Percentiles rank a stretch among this genome's conserved stretches.
phyloP scores from a whole-genome alignment of 2,113 vertebrate genomes.

The Progne subis region DNA sequence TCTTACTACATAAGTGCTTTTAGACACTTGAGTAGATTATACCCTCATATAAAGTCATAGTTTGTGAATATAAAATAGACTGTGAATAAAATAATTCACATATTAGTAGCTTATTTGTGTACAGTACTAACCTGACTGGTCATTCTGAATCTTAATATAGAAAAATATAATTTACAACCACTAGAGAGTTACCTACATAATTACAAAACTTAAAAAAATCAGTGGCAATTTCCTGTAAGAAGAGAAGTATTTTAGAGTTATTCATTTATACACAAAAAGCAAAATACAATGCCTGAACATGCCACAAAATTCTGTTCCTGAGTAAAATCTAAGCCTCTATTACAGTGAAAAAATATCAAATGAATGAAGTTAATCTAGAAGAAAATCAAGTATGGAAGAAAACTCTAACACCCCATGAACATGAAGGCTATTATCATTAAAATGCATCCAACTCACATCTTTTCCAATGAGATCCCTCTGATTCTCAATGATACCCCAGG shows the following conservation, averaged over 20 bases:
- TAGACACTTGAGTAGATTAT: background rate
- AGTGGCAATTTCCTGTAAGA: background rate
- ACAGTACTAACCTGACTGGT: background rate
- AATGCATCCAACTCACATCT: constrained; percentile 81
- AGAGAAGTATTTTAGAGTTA: background rate
- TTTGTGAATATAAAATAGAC: background rate
- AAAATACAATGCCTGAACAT: background rate
- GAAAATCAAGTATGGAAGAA: background rate
- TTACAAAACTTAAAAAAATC: background rate
- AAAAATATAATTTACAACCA: background rate
- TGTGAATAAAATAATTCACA: background rate
- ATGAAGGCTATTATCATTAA: background rate
- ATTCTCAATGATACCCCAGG: constrained; percentile 96
- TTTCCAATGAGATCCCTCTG: constrained; percentile 88
- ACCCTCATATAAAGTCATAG: background rate
- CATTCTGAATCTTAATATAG: background rate
- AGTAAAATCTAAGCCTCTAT: background rate
- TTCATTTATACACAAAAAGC: background rate
- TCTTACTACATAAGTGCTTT: background rate
- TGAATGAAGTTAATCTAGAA: background rate
- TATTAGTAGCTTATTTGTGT: background rate
- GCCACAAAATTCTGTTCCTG: background rate
- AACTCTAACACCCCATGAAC: background rate
- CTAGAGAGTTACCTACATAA: background rate
- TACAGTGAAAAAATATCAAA: background rate